Conservation (phyloP, 2,888 invertebrate species). For the Mythimna albipuncta region DNA sequence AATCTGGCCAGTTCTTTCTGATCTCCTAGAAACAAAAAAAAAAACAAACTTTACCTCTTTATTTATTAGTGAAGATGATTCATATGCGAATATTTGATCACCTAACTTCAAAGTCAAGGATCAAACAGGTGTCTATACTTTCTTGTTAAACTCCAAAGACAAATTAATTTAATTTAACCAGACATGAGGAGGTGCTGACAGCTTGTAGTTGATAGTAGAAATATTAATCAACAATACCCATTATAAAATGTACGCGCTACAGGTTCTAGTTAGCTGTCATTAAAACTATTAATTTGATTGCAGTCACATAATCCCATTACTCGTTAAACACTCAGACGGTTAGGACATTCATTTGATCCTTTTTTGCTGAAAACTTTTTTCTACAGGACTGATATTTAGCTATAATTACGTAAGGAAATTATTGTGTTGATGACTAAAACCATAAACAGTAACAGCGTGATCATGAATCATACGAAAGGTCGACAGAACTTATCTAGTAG, state of each 20-base stretch:
- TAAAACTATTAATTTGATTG: constrained; percentile 27
- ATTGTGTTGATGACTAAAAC: constrained; percentile 50
- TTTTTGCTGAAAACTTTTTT: not conserved
- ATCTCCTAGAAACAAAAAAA: too few relatives aligned
- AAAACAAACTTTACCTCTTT: too few relatives aligned
- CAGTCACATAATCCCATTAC: constrained; percentile 12
- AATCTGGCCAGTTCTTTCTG: too few relatives aligned
- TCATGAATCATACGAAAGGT: constrained; percentile 64
- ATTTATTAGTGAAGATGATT: not conserved
- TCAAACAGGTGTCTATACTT: not conserved
- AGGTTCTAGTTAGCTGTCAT: not conserved
- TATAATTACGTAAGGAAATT: constrained; percentile 23
- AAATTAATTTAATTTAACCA: constrained; percentile 23
- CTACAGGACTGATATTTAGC: constrained; percentile 21
- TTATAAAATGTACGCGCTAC: constrained; percentile 1
- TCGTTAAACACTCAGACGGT: constrained; percentile 1
- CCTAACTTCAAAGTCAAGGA: constrained; percentile 31
- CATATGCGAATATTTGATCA: not conserved
- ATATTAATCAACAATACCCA: constrained; percentile 15
- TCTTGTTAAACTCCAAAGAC: constrained; percentile 1
- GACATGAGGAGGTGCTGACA: constrained; percentile 24
- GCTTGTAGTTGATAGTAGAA: constrained; percentile 2
- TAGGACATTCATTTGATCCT: not conserved
- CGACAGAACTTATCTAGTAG: constrained; percentile 64
- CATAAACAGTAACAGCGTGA: constrained; percentile 45